Percentiles rank a stretch among this genome's conserved stretches.
phyloP scores from a whole-genome alignment of 2,797 vertebrate species.

The Propithecus perrieri region DNA sequence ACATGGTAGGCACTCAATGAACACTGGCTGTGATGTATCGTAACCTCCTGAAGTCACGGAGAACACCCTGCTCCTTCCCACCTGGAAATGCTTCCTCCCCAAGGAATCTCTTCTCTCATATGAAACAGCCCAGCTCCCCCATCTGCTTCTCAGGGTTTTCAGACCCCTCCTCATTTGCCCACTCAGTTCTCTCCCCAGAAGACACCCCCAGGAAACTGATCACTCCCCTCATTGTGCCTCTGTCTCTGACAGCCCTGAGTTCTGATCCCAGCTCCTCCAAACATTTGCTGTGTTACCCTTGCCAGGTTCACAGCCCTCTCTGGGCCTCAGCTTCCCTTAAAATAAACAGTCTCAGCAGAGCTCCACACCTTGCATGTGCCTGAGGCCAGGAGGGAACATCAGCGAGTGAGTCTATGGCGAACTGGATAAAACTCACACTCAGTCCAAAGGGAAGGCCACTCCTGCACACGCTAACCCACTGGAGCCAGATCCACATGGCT shows the following conservation, averaged over 20 bases:
- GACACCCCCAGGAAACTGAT: not conserved
- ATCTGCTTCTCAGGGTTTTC: not conserved
- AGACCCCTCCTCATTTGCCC: not conserved
- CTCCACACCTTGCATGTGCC: not conserved
- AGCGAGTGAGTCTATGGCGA: no score
- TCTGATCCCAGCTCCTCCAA: not conserved
- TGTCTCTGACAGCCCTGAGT: not conserved
- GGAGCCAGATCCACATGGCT: not conserved
- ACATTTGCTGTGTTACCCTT: not conserved
- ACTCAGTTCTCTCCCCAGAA: not conserved
- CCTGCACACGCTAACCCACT: not conserved
- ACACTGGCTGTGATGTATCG: not conserved
- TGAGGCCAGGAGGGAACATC: not conserved
- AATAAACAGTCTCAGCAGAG: not conserved
- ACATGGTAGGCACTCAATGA: no score
- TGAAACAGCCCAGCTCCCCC: not conserved
- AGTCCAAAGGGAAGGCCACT: not conserved
- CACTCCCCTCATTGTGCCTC: not conserved
- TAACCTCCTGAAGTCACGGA: no score
- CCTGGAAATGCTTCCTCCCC: not conserved
- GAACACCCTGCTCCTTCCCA: not conserved
- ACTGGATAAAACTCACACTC: not conserved
- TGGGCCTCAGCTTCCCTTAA: not conserved
- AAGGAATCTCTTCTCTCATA: no score
- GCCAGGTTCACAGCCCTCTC: not conserved